Base-by-base conservation (phyloP, 2,888 invertebrate genomes). In the Copidosoma aretas region DNA sequence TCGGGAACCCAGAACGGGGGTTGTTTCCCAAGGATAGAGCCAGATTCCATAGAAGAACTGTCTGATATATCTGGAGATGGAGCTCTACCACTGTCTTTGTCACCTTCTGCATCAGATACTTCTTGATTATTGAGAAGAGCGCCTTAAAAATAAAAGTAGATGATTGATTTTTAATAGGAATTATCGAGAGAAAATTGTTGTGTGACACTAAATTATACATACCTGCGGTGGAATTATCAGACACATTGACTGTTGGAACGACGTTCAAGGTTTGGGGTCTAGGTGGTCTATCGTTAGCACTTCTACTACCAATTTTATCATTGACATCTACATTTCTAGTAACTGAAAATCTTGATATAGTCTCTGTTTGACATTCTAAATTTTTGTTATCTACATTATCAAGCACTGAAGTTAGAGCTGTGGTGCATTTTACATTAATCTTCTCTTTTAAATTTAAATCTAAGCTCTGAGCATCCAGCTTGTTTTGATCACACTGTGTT, bases 1-100 rank as follows among this genome's bases (percentile, higher is more conserved):
- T 96, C 95, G 0, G 94, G 94, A 62, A 95, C 90, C 95, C 95
- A 95, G 76, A 91, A 88, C 0, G 95, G 95, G 17, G 92, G 91
- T 65, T 91, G 87, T 79, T 90, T 90, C 1, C 94, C 94, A 64
- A 94, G 82, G 72, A 85, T 81, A 17, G 83, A 83, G 52, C 83
- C 84, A 57, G 80, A 78, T 71, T 81, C 81, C 63, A 80, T 75
- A 32, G 82, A 78, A 22, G 81, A 80, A 73, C 78, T 82, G 60
- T 83, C 82, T 2, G 81, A 79, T 19, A 76, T 73, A 70, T 81
- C 81, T 10, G 80, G 81, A 3, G 80, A 79, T 51, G 79, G 77
- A 71, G 77, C 80, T 43, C 77, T 76, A 21, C 73, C 75, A 39
- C 78, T 77, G 51, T 77, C 77, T 67, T 73, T 77, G 60, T 73